Base-by-base conservation (phyloP, 2,888 invertebrate genomes). In the Gymnosoma rotundatum region DNA sequence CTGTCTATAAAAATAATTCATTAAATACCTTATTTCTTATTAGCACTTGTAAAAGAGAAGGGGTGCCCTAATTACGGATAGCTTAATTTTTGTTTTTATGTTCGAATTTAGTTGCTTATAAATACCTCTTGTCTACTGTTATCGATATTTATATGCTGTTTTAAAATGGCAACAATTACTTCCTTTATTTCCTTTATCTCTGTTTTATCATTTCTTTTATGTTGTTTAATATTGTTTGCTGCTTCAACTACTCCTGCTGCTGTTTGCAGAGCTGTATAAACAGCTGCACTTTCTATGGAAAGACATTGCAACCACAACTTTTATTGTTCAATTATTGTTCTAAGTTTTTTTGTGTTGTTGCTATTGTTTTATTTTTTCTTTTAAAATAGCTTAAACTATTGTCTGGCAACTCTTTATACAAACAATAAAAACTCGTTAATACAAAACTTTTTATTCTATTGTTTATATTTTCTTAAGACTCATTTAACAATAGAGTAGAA, bases 111-210 rank as follows among this genome's bases (percentile, higher is more conserved):
- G 25, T 54, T 61, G 60, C 64, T 64, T n/a, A 58, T 52, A 50
- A 14, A 42, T 73, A n/a, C 36, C 45, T 52, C 73, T 67, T 63
- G 63, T 66, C 61, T 78, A 74, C 78, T 42, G 60, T 52, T 83
- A 72, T 83, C 80, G 7, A 32, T 79, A 76, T 80, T 76, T 76
- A 32, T 8, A 73, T 80, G 79, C 69, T 74, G 78, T 78, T 70
- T 61, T 78, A 78, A 78, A 74, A 74, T 78, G 54, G 58, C 81
- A 81, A 84, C 81, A 84, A 81, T 81, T 58, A 84, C 64, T 84
- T 84, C 74, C 78, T 63, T n/a, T 78, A 81, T 66, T 81, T 84
- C 81, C 81, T 63, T n/a, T 78, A 81, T 64, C 78, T 78, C 81
- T 78, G 81, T 74, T 78, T 70, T 32, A 60, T 45, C 70, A 84